phyloP scores from a whole-genome alignment of 2,888 invertebrate species.

The Antitype chi region DNA sequence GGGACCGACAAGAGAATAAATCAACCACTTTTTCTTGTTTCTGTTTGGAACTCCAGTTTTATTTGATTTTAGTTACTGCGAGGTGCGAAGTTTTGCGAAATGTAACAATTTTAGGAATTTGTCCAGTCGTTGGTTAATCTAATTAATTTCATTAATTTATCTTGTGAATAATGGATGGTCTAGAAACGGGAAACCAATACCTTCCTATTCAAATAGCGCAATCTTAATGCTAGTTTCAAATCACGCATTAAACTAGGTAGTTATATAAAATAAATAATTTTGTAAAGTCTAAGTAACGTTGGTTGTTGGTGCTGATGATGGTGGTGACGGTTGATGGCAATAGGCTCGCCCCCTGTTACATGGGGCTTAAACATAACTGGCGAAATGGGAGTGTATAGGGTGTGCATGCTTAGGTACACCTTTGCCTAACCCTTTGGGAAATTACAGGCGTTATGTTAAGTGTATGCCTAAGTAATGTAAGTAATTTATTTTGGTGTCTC shows the following conservation, averaged over 20 bases:
- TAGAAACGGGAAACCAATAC: not conserved
- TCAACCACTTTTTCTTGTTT: slow-evolving; percentile 46
- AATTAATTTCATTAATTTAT: not conserved
- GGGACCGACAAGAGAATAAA: slow-evolving; percentile 51
- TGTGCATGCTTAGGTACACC: not conserved
- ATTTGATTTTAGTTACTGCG: slow-evolving; percentile 43
- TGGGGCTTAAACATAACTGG: not conserved
- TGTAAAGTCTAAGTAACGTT: not conserved
- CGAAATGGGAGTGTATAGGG: not conserved
- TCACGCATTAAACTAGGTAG: not conserved
- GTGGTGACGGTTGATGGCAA: not conserved
- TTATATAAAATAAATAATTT: not conserved
- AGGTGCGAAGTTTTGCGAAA: slow-evolving; percentile 43
- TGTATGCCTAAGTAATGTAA: not conserved
- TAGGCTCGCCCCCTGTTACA: not conserved
- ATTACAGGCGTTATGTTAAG: not conserved
- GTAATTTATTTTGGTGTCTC: not conserved
- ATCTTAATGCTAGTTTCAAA: not conserved
- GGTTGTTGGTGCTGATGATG: not conserved
- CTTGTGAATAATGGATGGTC: not conserved
- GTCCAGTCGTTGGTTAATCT: not conserved
- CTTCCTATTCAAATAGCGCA: not conserved
- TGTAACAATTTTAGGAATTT: not conserved
- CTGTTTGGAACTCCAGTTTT: slow-evolving; percentile 24
- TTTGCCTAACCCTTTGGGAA: not conserved